A percentile compares a stretch with the other conserved stretches of the same genome.
Evolutionary conservation across 1,140 invertebrate genomes (phyloP).

Genomic region (Thaumatotibia leucotreta): DNA sequence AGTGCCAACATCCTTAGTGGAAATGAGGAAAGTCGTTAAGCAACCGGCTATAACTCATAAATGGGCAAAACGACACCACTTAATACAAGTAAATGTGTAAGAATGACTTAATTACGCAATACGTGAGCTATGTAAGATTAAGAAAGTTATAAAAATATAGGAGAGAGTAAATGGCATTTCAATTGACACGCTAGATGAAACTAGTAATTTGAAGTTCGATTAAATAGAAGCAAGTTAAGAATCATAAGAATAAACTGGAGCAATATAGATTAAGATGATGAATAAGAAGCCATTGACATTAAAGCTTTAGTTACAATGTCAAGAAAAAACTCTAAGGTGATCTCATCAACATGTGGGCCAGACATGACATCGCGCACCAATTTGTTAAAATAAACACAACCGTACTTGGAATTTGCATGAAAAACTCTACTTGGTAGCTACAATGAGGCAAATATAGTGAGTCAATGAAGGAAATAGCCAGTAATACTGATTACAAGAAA

Average conservation of each 20-base stretch:
- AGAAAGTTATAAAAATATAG: background rate
- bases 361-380: conserved; percentile 11
- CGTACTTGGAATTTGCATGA: conserved; percentile 5
- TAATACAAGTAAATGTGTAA: background rate
- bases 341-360: conserved; percentile 29
- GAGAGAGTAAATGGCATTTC: background rate
- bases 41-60: background rate
- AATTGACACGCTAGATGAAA: background rate
- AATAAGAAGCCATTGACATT: background rate
- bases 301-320: background rate
- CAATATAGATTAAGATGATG: background rate
- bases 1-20: background rate
- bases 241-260: background rate
- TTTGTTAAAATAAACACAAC: conserved; percentile 9
- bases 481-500: background rate
- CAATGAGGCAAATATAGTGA: background rate
- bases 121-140: background rate
- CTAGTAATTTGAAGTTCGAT: background rate
- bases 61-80: background rate
- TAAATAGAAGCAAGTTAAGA: background rate
- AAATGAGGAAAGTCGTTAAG: background rate
- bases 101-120: background rate
- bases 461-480: background rate
- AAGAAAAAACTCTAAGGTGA: conserved; percentile 17
- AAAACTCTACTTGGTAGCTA: background rate